Conservation (phyloP, 2,888 invertebrate genomes). For the Andrena camellia region DNA sequence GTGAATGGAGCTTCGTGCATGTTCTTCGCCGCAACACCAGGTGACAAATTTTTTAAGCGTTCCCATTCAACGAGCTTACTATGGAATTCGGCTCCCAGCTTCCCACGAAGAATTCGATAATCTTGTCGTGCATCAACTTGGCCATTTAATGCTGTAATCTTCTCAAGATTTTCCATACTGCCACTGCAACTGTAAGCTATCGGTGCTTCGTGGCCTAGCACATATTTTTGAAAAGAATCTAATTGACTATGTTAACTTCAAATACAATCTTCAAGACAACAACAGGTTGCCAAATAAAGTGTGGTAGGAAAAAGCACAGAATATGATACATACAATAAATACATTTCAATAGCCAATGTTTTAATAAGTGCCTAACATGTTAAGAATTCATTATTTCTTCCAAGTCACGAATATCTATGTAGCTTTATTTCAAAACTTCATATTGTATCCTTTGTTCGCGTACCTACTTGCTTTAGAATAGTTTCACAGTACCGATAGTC, state of each 20-base stretch:
- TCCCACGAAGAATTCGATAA: slow-evolving; percentile 90
- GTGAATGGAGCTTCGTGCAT: slow-evolving; percentile 14
- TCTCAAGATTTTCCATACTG: slow-evolving; percentile 77
- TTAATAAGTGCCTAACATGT: too few relatives aligned
- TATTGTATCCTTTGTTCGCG: too few relatives aligned
- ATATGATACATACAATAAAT: too few relatives aligned
- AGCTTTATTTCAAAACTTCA: too few relatives aligned
- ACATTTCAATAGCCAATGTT: too few relatives aligned
- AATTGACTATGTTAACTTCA: background rate
- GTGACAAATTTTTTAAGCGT: slow-evolving; percentile 70
- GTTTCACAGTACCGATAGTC: too few relatives aligned
- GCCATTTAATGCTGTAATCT: slow-evolving; percentile 29
- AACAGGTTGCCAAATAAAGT: too few relatives aligned
- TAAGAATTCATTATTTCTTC: too few relatives aligned
- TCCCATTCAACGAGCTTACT: slow-evolving; percentile 90
- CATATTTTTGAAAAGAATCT: background rate
- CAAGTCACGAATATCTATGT: too few relatives aligned
- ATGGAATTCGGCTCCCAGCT: slow-evolving; percentile 91
- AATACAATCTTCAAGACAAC: too few relatives aligned
- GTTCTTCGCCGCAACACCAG: slow-evolving; percentile 24
- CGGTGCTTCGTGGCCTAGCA: slow-evolving; percentile 56
- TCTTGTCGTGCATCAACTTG: slow-evolving; percentile 89
- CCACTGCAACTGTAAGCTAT: slow-evolving; percentile 74
- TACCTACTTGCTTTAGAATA: too few relatives aligned
- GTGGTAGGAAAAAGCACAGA: too few relatives aligned